A percentile compares a stretch with the other conserved stretches of the same genome.
phyloP scores from a whole-genome alignment of 2,888 invertebrate species.

The Chrysotoxum bicinctum region DNA sequence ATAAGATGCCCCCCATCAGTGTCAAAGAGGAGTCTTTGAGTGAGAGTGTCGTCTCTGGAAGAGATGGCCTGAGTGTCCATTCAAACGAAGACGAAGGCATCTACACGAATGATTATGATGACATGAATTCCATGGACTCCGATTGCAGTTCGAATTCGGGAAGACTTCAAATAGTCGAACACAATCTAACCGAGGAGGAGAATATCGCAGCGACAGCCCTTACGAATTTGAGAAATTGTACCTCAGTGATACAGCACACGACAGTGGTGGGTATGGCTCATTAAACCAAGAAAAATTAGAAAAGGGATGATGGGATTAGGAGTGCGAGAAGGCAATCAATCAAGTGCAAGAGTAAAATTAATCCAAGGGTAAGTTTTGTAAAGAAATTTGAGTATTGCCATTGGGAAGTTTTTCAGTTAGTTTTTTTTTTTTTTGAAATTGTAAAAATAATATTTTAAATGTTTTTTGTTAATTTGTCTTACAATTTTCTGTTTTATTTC shows the following conservation, averaged over 20 bases:
- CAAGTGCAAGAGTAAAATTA: slow-evolving; percentile 35
- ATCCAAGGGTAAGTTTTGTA: slow-evolving; percentile 23
- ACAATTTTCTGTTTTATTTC: neutral
- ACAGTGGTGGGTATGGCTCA: slow-evolving; percentile 75
- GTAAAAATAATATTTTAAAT: neutral
- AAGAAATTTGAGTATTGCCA: slow-evolving; percentile 33
- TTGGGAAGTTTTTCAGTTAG: slow-evolving; percentile 23
- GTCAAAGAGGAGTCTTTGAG: slow-evolving; percentile 13
- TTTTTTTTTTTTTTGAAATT: neutral
- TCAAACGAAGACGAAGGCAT: slow-evolving; percentile 78
- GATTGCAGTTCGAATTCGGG: slow-evolving; percentile 79
- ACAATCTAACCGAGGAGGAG: slow-evolving; percentile 80
- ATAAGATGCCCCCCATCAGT: neutral
- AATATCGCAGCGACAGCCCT: slow-evolving; percentile 81
- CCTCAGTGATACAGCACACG: slow-evolving; percentile 82
- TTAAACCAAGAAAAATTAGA: slow-evolving; percentile 9
- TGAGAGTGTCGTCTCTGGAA: neutral
- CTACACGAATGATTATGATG: slow-evolving; percentile 77
- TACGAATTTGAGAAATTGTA: slow-evolving; percentile 81
- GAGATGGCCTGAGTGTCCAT: slow-evolving; percentile 73
- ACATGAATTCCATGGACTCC: slow-evolving; percentile 77
- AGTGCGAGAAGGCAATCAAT: slow-evolving; percentile 40
- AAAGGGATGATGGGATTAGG: neutral
- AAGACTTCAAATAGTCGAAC: slow-evolving; percentile 80
- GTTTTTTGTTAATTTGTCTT: neutral